phyloP scores from a whole-genome alignment of 2,113 vertebrate species.

The Peromyscus californicus region DNA sequence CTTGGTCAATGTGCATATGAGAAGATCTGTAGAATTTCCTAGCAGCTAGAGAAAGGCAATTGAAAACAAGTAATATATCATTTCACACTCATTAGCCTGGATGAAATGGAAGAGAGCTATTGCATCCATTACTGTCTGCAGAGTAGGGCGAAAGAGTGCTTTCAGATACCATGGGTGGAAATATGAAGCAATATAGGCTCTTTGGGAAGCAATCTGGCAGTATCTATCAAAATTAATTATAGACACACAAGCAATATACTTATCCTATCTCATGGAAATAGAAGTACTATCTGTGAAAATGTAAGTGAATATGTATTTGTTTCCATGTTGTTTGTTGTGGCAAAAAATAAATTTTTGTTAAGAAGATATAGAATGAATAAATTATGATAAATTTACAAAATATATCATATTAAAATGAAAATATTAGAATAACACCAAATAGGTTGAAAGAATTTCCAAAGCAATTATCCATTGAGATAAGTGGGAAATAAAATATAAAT shows the following conservation, averaged over 20 bases:
- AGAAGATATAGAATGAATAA: conserved; percentile 7
- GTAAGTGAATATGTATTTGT: conserved; percentile 23
- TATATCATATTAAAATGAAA: neutral
- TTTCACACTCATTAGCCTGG: conserved; percentile 22
- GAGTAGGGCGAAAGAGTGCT: neutral
- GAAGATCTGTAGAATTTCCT: conserved; percentile 22
- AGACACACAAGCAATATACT: neutral
- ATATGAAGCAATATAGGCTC: conserved; percentile 30
- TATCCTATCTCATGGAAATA: neutral
- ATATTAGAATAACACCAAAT: neutral
- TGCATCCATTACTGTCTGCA: neutral
- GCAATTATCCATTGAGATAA: neutral
- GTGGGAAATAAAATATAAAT: neutral
- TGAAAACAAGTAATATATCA: conserved; percentile 49
- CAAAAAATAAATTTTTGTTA: neutral
- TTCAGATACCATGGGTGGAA: conserved; percentile 21
- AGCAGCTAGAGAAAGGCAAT: conserved; percentile 43
- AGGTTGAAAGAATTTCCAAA: conserved; percentile 31
- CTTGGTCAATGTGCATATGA: conserved; percentile 50
- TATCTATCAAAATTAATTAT: conserved; percentile 59
- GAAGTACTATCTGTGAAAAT: neutral
- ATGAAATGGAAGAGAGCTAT: conserved; percentile 32
- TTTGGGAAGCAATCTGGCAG: conserved; percentile 57
- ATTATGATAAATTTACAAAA: neutral
- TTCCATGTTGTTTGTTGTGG: conserved; percentile 32